Base-by-base conservation (phyloP, 2,888 invertebrate genomes). In the Vannuccia rotundouncinata region DNA sequence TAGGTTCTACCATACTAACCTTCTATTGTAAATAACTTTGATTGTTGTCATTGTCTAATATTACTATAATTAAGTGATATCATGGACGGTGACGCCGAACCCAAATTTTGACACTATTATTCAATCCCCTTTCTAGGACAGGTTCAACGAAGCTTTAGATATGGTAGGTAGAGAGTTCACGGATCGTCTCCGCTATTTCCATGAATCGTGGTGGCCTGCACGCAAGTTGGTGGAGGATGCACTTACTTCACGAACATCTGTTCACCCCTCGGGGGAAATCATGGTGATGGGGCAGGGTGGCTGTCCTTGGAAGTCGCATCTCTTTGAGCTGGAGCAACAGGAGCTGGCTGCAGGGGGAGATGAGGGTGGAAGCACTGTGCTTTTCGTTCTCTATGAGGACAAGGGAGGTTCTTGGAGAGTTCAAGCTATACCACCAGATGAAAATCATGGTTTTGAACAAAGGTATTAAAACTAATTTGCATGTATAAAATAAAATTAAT, bases 251-350 rank as follows among this genome's bases (percentile, higher is more conserved):
- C 90, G 95, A 30, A 90, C 84, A 78, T 84, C 89, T 83, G 87
- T 93, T 0, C 91, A 95, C 85, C 84, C 90, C 13, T 92, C 92
- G 79, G 96, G 96, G 0, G 91, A 93, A 88, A 94, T 99, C 76
- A 88, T 98, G 0, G 89, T 92, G 83, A 90, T 99, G 10, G 87
- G 87, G 0, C 81, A 85, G 59, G 91, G 91, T 79, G 89, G 91
- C 0, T 92, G 92, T 84, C 95, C 97, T 0, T 99, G 96, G 96
- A 94, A 94, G 85, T 92, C 93, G 80, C 96, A 97, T 88, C 89
- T 97, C 76, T 92, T 92, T 84, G 90, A 91, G 74, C 86, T 98
- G 79, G 98, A 99, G 89, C 90, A 91, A 81, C 92, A 93, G 85
- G 86, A 92, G 84, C 5, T 1, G 31, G 59, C 29, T 45, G 45